Base-by-base conservation (phyloP, 2,888 invertebrate genomes). In the Lepidochrysops patricia region DNA sequence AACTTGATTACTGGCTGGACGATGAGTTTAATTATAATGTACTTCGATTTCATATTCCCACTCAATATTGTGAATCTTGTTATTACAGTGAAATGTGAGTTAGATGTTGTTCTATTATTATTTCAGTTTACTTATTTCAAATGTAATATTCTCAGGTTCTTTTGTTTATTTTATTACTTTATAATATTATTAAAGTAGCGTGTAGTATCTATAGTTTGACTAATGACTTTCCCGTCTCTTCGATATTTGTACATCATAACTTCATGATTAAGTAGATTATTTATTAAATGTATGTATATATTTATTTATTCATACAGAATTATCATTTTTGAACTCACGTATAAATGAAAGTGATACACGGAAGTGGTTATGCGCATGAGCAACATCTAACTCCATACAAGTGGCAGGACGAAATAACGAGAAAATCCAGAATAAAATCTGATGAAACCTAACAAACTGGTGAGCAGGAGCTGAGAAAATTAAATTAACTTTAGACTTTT, bases 1-100 rank as follows among this genome's bases (percentile, higher is more conserved):
- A 61, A 72, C 67, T 74, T 68, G 71, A 72, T 69, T 70, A 65
- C 68, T 59, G 60, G 57, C 61, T 62, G 61, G 66, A 57, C 63
- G 57, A 57, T 62, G 62, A 58, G 57, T 63, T 64, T 65, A 66
- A 64, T 67, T 66, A 66, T 65, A 63, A 60, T 59, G 57, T 29
- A 50, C 60, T 56, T 34, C 57, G 48, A 63, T 57, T 63, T 63
- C 60, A 57, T 58, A 50, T 43, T 43, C 12, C 13, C 9, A 19
- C 9, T 43, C 43, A 7, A 43, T 19, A 15, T 43, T 43, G 9
- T 43, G 43, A 19, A 43, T 43, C 43, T 43, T 43, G 43, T 43
- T 43, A 43, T 43, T 19, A 43, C 9, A 9, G 4, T 19, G 19
- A 43, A 43, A 6, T 27, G 54, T 29, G 13, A 9, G 29, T 26